Conservation (phyloP, 2,888 invertebrate genomes). For the Scotopteryx bipunctaria region DNA sequence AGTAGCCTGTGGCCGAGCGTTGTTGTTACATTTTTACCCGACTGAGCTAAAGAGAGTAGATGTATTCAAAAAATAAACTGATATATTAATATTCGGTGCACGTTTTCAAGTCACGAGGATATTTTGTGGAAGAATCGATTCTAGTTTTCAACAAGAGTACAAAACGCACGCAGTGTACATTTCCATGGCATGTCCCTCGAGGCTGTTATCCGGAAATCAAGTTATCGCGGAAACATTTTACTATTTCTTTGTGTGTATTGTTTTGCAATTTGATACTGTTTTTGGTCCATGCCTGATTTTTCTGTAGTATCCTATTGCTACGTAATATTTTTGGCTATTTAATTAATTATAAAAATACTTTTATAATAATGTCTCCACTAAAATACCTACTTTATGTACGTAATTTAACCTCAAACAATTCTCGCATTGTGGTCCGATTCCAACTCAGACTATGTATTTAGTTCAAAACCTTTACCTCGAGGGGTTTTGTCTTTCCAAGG, state of each 20-base stretch:
- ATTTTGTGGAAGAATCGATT: background rate
- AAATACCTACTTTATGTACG: constrained; percentile 23
- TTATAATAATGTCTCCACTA: background rate
- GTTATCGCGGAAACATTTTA: constrained; percentile 48
- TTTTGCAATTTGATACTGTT: constrained; percentile 43
- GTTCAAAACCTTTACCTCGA: constrained; percentile 46
- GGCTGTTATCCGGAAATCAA: constrained; percentile 47
- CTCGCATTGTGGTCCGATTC: constrained; percentile 34
- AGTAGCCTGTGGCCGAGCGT: constrained; percentile 37
- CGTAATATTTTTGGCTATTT: too few relatives aligned
- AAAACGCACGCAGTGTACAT: constrained; percentile 29
- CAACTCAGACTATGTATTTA: constrained; percentile 46
- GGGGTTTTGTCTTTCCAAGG: constrained; percentile 50
- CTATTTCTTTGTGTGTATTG: constrained; percentile 45
- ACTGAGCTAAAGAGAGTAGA: too few relatives aligned
- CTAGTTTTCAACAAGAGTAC: constrained; percentile 12
- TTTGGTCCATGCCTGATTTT: constrained; percentile 22
- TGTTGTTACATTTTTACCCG: constrained; percentile 17
- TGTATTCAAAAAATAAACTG: background rate
- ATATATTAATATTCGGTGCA: background rate
- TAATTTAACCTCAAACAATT: constrained; percentile 15
- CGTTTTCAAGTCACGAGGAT: background rate
- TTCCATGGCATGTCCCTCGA: constrained; percentile 31
- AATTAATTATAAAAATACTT: background rate
- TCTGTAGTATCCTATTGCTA: background rate